phyloP scores from a whole-genome alignment of 2,888 invertebrate species.

The Rapana venosa region DNA sequence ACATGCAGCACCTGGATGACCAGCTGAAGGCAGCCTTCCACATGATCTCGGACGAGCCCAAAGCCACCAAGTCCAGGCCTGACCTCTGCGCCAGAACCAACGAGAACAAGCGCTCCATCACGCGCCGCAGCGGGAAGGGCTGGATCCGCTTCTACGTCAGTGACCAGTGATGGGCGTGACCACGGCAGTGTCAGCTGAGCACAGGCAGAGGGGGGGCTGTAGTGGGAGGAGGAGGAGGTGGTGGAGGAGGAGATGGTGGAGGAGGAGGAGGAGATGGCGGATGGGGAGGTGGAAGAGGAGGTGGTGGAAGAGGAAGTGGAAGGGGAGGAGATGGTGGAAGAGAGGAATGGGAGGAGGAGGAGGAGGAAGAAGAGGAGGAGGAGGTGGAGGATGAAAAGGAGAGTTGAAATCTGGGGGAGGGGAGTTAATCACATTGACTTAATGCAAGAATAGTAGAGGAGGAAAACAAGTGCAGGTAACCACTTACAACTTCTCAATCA shows the following conservation, averaged over 20 bases:
- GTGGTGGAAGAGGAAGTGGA: background rate
- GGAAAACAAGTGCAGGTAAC: too few species aligned
- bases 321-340: background rate
- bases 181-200: background rate
- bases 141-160: slow-evolving; percentile 14
- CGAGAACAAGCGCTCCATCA: background rate
- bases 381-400: too few species aligned
- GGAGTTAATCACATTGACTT: too few species aligned
- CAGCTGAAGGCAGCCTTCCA: slow-evolving; percentile 37
- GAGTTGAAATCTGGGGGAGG: too few species aligned
- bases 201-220: background rate
- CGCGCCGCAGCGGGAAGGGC: background rate
- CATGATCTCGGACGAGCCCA: slow-evolving; percentile 10
- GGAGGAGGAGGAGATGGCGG: background rate
- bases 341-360: too few species aligned
- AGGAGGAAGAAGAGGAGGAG: too few species aligned
- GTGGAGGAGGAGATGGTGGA: background rate
- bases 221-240: background rate
- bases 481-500: too few species aligned
- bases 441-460: too few species aligned
- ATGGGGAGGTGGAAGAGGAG: background rate
- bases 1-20: slow-evolving; percentile 31
- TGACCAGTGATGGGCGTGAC: slow-evolving; percentile 1
- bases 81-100: background rate
- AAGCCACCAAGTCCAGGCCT: background rate